phyloP scores from a whole-genome alignment of 2,888 invertebrate species.

The Altica lythri region DNA sequence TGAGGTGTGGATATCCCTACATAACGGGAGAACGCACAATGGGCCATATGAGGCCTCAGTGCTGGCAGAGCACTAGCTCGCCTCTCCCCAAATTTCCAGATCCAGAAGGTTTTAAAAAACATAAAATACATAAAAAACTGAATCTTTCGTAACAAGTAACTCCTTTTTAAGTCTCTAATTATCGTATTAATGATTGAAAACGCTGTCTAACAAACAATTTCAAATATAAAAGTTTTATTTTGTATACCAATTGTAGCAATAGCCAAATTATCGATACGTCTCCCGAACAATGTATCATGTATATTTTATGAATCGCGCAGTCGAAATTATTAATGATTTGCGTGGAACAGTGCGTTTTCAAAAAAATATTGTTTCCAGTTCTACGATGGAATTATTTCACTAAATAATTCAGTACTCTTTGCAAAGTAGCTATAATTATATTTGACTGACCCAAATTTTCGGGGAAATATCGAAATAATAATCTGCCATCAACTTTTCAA shows the following conservation, averaged over 20 bases:
- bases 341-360: constrained; percentile 24
- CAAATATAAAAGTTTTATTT: neutral
- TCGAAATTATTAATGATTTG: constrained; percentile 24
- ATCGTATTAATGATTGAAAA: too few relatives aligned
- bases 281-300: neutral
- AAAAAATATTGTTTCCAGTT: constrained; percentile 20
- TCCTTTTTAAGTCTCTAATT: too few relatives aligned
- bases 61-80: too few relatives aligned
- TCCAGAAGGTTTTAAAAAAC: too few relatives aligned
- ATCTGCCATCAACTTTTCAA: constrained; percentile 6
- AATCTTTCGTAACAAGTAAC: too few relatives aligned
- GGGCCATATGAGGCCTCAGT: too few relatives aligned
- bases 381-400: constrained; percentile 18
- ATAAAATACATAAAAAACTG: too few relatives aligned
- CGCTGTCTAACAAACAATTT: neutral
- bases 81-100: too few relatives aligned
- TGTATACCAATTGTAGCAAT: too few relatives aligned
- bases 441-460: constrained; percentile 18
- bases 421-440: constrained; percentile 18
- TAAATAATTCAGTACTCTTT: constrained; percentile 12
- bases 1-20: too few relatives aligned
- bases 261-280: constrained; percentile 6
- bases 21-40: too few relatives aligned
- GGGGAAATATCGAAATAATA: constrained; percentile 11
- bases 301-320: constrained; percentile 13